These are phyloP conservation scores for Caenorhabditis wallacei DNA, from an alignment of 2,888 invertebrate genomes.

Conservation along the genomic window DNA sequence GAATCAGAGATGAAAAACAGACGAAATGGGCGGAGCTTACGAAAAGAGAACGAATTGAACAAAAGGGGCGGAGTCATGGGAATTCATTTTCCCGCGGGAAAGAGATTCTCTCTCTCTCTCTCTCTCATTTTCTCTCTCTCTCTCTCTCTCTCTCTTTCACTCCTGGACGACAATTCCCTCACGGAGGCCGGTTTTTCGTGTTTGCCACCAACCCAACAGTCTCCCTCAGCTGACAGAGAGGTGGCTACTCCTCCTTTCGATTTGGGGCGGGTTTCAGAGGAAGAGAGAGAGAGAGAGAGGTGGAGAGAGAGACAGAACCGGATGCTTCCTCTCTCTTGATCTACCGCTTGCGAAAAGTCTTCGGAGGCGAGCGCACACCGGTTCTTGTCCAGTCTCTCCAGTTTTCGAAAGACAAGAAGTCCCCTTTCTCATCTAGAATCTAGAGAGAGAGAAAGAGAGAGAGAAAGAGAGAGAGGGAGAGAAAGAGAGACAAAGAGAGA, in stretches of 20 bases:
- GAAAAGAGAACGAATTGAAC: not conserved
- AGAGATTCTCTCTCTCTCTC: too few relatives aligned
- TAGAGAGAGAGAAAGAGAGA: too few relatives aligned
- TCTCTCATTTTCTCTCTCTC: too few relatives aligned
- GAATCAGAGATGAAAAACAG: too few relatives aligned
- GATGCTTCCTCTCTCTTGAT: slow-evolving; percentile 27
- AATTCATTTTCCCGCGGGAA: not conserved
- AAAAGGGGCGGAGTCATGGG: not conserved
- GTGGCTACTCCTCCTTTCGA: slow-evolving; percentile 11
- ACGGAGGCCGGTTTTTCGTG: slow-evolving; percentile 57
- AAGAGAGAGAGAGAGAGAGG: too few relatives aligned
- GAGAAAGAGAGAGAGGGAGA: too few relatives aligned
- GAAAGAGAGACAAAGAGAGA: slow-evolving; percentile 10
- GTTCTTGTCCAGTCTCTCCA: slow-evolving; percentile 40
- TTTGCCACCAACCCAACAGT: slow-evolving; percentile 36
- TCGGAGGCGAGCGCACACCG: slow-evolving; percentile 36
- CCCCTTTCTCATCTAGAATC: not conserved
- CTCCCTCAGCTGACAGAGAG: slow-evolving; percentile 21
- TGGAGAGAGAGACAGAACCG: slow-evolving; percentile 46
- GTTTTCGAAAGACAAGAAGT: not conserved
- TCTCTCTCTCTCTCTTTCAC: not conserved
- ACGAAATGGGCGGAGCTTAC: slow-evolving; percentile 10
- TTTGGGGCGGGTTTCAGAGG: not conserved
- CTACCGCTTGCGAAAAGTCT: slow-evolving; percentile 8
- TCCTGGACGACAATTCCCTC: too few relatives aligned